These are phyloP conservation scores for Rhabdophis nuchalis DNA, from an alignment of 2,797 vertebrate genomes.

Conservation along the genomic window DNA sequence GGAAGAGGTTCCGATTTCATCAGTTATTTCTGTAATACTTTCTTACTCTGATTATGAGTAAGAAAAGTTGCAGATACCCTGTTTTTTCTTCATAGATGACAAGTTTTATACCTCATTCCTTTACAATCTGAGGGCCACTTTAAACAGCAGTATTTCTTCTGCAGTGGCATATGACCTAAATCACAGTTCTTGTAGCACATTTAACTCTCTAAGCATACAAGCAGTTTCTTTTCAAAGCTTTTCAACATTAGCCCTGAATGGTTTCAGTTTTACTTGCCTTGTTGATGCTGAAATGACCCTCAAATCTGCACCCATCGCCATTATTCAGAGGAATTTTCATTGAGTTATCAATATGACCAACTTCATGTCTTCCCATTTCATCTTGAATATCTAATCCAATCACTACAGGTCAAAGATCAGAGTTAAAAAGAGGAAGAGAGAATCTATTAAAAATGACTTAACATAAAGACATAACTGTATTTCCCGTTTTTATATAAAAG, in stretches of 20 bases:
- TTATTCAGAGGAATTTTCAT: constrained; percentile 92
- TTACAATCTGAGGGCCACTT: background rate
- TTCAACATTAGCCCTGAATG: background rate
- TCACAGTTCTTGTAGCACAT: background rate
- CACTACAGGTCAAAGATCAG: constrained; percentile 70
- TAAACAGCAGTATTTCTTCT: background rate
- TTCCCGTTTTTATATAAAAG: constrained; percentile 5
- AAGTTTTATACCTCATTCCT: background rate
- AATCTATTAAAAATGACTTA: background rate
- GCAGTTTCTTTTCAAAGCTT: background rate
- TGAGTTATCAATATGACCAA: constrained; percentile 97
- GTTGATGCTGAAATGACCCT: constrained; percentile 97
- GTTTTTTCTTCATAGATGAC: background rate
- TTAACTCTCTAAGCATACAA: background rate
- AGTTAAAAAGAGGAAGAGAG: background rate
- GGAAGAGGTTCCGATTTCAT: background rate
- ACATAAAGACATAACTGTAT: background rate
- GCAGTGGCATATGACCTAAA: background rate
- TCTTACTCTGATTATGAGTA: background rate
- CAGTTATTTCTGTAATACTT: background rate
- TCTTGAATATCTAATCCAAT: constrained; percentile 98
- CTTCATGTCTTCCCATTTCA: constrained; percentile 98
- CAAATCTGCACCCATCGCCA: constrained; percentile 91
- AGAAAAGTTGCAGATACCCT: background rate
- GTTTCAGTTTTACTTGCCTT: constrained; percentile 78